These are phyloP conservation scores for Chitala chitala DNA, from an alignment of 2,113 vertebrate species.

Conservation along the genomic window DNA sequence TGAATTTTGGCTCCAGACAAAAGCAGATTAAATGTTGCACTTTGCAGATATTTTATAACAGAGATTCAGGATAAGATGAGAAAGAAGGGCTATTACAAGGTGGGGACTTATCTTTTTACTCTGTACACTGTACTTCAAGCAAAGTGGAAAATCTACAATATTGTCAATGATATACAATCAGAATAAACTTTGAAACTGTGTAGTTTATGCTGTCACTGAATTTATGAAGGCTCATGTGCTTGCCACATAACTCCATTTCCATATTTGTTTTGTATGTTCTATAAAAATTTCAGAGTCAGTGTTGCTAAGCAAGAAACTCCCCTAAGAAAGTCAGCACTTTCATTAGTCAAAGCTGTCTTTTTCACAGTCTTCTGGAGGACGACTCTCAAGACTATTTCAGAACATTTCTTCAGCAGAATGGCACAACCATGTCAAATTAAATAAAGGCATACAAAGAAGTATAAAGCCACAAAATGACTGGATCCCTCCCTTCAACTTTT, in stretches of 20 bases:
- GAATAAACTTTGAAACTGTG: background rate
- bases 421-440: background rate
- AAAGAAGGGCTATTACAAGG: background rate
- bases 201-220: background rate
- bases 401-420: background rate
- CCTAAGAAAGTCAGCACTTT: background rate
- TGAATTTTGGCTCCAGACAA: slow-evolving; percentile 4
- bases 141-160: too few species aligned
- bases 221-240: background rate
- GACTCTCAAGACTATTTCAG: background rate
- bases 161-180: too few species aligned
- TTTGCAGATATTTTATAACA: too few species aligned
- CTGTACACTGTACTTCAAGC: too few species aligned
- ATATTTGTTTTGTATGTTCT: background rate
- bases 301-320: background rate
- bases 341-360: background rate
- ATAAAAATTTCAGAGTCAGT: background rate
- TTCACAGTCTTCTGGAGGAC: background rate
- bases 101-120: background rate
- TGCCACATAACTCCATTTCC: background rate
- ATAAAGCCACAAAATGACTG: background rate
- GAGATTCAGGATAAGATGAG: background rate
- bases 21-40: background rate
- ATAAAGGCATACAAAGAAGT: background rate
- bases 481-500: background rate